phyloP scores from a whole-genome alignment of 2,113 vertebrate species.

The Plecotus auritus region DNA sequence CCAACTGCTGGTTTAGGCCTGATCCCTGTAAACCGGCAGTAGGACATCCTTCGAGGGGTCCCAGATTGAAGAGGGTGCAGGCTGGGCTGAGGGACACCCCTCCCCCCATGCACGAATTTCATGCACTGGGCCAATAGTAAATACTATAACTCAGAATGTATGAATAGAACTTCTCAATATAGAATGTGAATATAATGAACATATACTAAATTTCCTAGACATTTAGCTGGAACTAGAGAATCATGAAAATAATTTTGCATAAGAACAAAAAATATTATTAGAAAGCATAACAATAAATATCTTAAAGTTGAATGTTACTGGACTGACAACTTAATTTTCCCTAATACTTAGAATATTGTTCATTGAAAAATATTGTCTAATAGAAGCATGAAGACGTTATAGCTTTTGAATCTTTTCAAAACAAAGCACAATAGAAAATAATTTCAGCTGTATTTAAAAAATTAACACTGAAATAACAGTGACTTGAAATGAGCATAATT shows the following conservation, averaged over 20 bases:
- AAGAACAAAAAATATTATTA: neutral
- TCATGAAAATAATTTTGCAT: neutral
- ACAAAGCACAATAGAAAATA: neutral
- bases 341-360: neutral
- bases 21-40: too few species aligned
- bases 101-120: too few species aligned
- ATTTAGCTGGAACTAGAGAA: neutral
- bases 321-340: neutral
- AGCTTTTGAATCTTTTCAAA: neutral
- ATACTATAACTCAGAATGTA: neutral
- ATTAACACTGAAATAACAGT: neutral
- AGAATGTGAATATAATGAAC: neutral
- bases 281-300: neutral
- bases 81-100: too few species aligned
- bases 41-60: too few species aligned
- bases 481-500: neutral
- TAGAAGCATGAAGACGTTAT: neutral
- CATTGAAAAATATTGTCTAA: neutral
- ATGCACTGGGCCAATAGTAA: too few species aligned
- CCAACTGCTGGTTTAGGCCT: too few species aligned
- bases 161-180: neutral
- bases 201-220: neutral
- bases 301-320: neutral
- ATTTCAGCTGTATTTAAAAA: constrained; percentile 15
- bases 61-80: too few species aligned